phyloP scores from a whole-genome alignment of 2,888 invertebrate genomes.

The Phlogophora meticulosa region DNA sequence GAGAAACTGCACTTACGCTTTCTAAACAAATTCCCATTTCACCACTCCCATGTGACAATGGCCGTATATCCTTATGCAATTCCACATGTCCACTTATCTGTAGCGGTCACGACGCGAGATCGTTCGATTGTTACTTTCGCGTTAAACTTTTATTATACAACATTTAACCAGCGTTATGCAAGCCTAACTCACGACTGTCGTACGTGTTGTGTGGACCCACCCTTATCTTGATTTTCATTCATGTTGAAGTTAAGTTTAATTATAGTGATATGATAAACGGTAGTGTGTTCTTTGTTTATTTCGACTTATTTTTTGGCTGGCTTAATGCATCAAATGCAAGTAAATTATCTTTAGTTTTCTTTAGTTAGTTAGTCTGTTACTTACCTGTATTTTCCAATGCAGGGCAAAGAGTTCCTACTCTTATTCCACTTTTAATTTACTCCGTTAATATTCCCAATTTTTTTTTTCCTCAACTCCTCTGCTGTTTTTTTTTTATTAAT shows the following conservation, averaged over 20 bases:
- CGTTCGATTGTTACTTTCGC: slow-evolving; percentile 76
- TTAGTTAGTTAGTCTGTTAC: too few species aligned
- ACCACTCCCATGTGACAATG: slow-evolving; percentile 46
- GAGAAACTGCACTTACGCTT: slow-evolving; percentile 6
- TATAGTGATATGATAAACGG: slow-evolving; percentile 46
- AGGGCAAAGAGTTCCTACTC: too few species aligned
- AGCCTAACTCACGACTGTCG: slow-evolving; percentile 74
- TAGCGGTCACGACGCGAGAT: slow-evolving; percentile 80
- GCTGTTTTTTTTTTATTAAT: too few species aligned
- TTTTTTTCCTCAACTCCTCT: too few species aligned
- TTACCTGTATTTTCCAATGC: too few species aligned
- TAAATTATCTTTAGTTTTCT: too few species aligned
- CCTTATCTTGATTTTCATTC: slow-evolving; percentile 69
- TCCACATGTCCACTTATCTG: slow-evolving; percentile 83
- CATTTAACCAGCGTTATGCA: slow-evolving; percentile 74
- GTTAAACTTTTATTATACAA: slow-evolving; percentile 81
- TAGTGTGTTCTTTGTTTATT: slow-evolving; percentile 27
- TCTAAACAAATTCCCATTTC: slow-evolving; percentile 3
- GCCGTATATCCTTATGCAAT: slow-evolving; percentile 71
- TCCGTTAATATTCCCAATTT: too few species aligned
- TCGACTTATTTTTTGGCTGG: not conserved
- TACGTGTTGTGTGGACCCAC: slow-evolving; percentile 74
- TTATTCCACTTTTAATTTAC: too few species aligned
- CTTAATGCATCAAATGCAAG: too few species aligned
- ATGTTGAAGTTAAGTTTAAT: slow-evolving; percentile 56